Percentiles rank a stretch among this genome's conserved stretches.
phyloP scores from a whole-genome alignment of 2,113 vertebrate species.

The Myiopsitta monachus region DNA sequence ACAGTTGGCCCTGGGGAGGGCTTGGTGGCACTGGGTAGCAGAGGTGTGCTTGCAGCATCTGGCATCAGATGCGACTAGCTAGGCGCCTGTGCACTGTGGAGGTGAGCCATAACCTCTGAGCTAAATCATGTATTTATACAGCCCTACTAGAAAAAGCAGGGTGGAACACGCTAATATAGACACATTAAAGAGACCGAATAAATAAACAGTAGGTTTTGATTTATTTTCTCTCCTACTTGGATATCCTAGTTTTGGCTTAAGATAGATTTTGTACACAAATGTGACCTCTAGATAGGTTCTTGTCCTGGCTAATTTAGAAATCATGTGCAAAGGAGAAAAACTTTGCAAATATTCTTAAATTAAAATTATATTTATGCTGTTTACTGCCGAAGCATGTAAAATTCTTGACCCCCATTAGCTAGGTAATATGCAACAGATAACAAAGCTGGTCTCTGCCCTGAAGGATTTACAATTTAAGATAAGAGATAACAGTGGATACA shows the following conservation, averaged over 20 bases:
- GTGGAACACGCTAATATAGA: not conserved
- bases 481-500: not conserved
- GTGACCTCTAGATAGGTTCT: not conserved
- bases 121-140: constrained; percentile 1
- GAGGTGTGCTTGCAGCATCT: not conserved
- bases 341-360: not conserved
- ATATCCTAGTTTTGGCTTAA: constrained; percentile 52
- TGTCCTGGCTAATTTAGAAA: not conserved
- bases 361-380: not conserved
- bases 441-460: not conserved
- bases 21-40: not conserved
- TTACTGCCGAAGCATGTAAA: not conserved
- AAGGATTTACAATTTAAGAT: not conserved
- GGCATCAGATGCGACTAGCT: not conserved
- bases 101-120: not conserved
- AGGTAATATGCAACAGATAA: not conserved
- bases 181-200: constrained; percentile 32
- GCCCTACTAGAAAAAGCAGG: constrained; percentile 30
- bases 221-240: constrained; percentile 57
- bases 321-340: not conserved
- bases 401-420: not conserved
- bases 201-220: constrained; percentile 40
- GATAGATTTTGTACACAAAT: not conserved
- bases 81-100: not conserved
- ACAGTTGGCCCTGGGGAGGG: not conserved